These are phyloP conservation scores for Phalacrocorax brasilianus DNA, from an alignment of 2,113 vertebrate genomes.

Conservation along the genomic window DNA sequence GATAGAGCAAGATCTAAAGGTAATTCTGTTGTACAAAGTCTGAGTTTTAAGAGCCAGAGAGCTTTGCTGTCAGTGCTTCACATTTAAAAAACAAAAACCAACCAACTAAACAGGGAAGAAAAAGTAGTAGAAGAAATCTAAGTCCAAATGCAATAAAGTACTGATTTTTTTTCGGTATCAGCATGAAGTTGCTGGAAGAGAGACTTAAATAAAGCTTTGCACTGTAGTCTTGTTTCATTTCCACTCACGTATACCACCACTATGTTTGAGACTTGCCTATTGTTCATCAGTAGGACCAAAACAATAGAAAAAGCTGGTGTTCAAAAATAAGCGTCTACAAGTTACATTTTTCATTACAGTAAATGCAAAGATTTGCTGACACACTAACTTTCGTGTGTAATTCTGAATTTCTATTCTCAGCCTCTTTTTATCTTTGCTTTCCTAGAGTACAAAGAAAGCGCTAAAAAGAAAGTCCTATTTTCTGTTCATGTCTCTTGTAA, in stretches of 20 bases:
- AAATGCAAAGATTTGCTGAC: not conserved
- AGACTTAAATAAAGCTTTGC: not conserved
- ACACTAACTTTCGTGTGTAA: not conserved
- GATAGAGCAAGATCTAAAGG: slow-evolving; percentile 73
- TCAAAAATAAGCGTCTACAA: not conserved
- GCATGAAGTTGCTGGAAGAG: not conserved
- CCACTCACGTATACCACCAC: not conserved
- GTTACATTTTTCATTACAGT: not conserved
- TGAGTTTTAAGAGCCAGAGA: not conserved
- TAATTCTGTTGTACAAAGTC: not conserved
- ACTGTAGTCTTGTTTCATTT: not conserved
- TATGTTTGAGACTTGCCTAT: not conserved
- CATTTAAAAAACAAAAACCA: too few species aligned
- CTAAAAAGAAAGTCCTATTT: not conserved
- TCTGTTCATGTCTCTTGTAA: not conserved
- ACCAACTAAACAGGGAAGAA: too few species aligned
- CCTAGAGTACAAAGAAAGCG: not conserved
- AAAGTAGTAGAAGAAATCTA: not conserved
- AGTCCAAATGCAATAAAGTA: not conserved
- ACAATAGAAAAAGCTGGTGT: not conserved
- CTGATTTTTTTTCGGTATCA: not conserved
- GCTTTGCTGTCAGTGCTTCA: not conserved
- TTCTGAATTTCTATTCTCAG: not conserved
- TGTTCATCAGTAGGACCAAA: not conserved
- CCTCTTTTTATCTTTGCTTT: not conserved